Evolutionary conservation across 2,113 vertebrate genomes (phyloP).

Genomic region (Myxocyprinus asiaticus): DNA sequence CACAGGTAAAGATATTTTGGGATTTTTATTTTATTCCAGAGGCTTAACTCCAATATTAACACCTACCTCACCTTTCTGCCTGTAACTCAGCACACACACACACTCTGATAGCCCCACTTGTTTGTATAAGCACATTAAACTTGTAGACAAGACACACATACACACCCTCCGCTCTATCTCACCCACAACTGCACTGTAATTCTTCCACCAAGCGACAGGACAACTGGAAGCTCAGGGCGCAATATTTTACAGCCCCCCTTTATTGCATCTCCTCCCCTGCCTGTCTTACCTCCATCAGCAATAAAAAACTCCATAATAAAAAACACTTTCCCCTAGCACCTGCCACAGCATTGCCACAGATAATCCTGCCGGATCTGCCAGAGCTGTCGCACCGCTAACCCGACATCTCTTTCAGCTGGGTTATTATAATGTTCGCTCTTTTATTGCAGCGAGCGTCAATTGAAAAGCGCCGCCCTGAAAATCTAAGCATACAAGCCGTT

Average conservation of each 20-base stretch:
- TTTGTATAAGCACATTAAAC: constrained; percentile 49
- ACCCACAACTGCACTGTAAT: constrained; percentile 49
- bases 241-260: constrained; percentile 66
- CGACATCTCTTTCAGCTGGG: constrained; percentile 65
- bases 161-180: constrained; percentile 24
- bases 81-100: constrained; percentile 39
- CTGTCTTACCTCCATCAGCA: constrained; percentile 72
- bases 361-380: constrained; percentile 71
- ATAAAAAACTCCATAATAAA: constrained; percentile 80
- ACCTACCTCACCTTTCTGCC: constrained; percentile 43
- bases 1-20: constrained; percentile 67
- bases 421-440: constrained; percentile 60
- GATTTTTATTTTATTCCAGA: constrained; percentile 59
- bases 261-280: constrained; percentile 74
- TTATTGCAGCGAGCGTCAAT: constrained; percentile 59
- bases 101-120: constrained; percentile 38
- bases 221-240: constrained; percentile 60
- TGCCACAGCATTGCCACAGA: constrained; percentile 69
- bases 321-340: constrained; percentile 66
- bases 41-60: constrained; percentile 52
- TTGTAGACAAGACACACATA: constrained; percentile 38
- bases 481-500: constrained; percentile 50
- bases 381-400: constrained; percentile 65
- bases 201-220: constrained; percentile 64
- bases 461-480: constrained; percentile 55